A percentile compares a stretch with the other conserved stretches of the same genome.
Conservation (phyloP, 2,113 vertebrate species). For the Mormyrus lacerda region DNA sequence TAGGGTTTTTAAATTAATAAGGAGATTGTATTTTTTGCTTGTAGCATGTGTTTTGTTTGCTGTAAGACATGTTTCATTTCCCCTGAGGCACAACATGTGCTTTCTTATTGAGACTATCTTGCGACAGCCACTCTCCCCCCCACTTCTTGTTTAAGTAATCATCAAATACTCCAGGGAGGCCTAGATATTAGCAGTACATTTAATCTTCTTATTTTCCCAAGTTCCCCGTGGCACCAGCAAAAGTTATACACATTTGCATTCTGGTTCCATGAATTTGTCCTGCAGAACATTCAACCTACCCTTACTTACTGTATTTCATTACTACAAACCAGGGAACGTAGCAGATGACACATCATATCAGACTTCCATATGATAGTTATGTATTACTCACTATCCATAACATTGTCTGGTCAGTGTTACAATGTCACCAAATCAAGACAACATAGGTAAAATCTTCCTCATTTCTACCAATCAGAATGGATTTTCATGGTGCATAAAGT, state of each 20-base stretch:
- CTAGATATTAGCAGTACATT: background rate
- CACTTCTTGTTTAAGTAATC: background rate
- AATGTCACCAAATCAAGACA: too few relatives aligned
- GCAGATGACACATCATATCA: background rate
- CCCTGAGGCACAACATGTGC: background rate
- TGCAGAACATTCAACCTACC: background rate
- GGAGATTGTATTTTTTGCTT: background rate
- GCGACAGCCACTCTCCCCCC: background rate
- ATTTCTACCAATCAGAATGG: too few relatives aligned
- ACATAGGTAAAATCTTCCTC: too few relatives aligned
- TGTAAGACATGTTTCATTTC: background rate
- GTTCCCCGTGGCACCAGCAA: background rate
- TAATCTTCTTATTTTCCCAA: background rate
- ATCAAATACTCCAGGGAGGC: background rate
- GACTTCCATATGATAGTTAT: background rate
- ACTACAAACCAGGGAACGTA: background rate
- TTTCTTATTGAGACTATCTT: background rate
- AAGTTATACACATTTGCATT: background rate
- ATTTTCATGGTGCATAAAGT: too few relatives aligned
- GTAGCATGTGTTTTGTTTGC: background rate
- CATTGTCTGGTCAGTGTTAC: background rate
- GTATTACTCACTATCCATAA: background rate
- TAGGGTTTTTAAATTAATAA: background rate
- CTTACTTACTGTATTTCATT: background rate
- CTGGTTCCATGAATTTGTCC: background rate